Conservation (phyloP, 2,113 vertebrate genomes). For the Cyphomyrus plagiostoma region DNA sequence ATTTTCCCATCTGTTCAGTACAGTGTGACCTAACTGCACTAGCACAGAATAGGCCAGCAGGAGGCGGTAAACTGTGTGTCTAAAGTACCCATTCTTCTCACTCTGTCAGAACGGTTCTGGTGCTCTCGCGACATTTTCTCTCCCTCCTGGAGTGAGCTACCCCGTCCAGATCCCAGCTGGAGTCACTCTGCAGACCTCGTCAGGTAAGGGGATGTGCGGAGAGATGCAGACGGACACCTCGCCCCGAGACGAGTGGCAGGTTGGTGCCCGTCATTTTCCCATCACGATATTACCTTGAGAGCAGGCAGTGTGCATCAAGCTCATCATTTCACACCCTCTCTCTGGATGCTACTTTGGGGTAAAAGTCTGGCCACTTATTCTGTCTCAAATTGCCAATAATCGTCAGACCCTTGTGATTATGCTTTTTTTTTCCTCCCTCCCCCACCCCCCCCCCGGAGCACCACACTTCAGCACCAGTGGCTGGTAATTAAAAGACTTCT, state of each 20-base stretch:
- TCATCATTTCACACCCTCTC: background rate
- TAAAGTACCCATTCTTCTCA: background rate
- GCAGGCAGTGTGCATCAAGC: background rate
- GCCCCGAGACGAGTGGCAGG: background rate
- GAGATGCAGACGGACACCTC: background rate
- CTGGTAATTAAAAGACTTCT: constrained; percentile 5
- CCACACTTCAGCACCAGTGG: background rate
- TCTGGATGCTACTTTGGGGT: background rate
- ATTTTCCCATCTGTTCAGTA: background rate
- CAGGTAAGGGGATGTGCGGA: constrained; percentile 61
- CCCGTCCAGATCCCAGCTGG: constrained; percentile 85
- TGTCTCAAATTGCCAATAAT: background rate
- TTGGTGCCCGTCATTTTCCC: background rate
- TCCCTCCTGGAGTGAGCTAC: constrained; percentile 73
- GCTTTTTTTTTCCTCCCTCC: background rate
- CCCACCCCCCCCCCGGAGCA: background rate
- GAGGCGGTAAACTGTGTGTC: background rate
- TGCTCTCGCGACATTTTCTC: constrained; percentile 59
- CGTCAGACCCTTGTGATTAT: background rate
- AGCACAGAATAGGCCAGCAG: background rate
- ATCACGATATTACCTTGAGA: background rate
- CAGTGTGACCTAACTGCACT: background rate
- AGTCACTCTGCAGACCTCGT: constrained; percentile 79
- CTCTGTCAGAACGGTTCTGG: constrained; percentile 60
- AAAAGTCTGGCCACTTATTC: background rate